Conservation (phyloP, 2,888 invertebrate species). For the Drosophila koepferae region DNA sequence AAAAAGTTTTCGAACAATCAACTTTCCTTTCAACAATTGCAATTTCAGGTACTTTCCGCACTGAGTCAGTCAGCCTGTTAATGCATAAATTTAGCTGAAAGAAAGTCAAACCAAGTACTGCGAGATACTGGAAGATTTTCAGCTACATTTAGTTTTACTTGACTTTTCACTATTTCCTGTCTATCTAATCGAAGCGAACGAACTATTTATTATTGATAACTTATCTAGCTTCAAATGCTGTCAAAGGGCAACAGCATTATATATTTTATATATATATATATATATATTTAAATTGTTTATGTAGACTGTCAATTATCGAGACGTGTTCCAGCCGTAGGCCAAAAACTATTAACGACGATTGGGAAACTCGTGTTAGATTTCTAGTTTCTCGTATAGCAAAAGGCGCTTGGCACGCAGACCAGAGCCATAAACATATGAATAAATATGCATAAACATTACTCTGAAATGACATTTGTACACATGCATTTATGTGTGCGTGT, state of each 20-base stretch:
- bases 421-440: conserved; percentile 51
- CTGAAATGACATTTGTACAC: conserved; percentile 27
- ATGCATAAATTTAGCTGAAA: conserved; percentile 6
- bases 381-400: conserved; percentile 30
- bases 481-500: neutral
- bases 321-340: conserved; percentile 5
- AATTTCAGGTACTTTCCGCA: conserved; percentile 20
- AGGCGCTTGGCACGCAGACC: conserved; percentile 47
- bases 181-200: neutral
- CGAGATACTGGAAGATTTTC: neutral
- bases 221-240: conserved; percentile 1
- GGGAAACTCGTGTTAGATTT: conserved; percentile 12
- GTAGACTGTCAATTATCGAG: conserved; percentile 11
- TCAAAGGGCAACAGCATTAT: conserved; percentile 14
- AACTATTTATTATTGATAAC: conserved; percentile 7
- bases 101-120: neutral
- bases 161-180: conserved; percentile 24
- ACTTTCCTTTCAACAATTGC: conserved; percentile 39
- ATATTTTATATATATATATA: neutral
- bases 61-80: conserved; percentile 1
- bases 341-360: conserved; percentile 11
- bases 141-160: neutral
- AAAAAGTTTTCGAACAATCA: conserved; percentile 19
- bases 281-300: neutral
- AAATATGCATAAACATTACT: conserved; percentile 55